Percentiles rank a stretch among this genome's conserved stretches.
These are phyloP conservation scores for Anagyrus pseudococci DNA, from an alignment of 2,888 invertebrate genomes.

Conservation along the genomic window DNA sequence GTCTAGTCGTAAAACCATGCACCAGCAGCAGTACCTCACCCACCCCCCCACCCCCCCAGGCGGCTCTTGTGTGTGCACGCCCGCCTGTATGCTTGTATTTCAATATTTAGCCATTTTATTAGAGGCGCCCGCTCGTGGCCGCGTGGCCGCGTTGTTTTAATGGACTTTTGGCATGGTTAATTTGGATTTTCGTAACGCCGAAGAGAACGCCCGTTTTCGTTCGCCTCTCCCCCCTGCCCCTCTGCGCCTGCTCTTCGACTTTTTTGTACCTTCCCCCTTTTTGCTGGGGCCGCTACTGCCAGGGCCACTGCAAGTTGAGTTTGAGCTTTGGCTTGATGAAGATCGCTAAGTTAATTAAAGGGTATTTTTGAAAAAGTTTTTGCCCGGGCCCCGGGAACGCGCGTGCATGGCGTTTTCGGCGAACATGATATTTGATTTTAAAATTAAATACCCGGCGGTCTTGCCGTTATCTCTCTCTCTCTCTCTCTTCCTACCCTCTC, in stretches of 20 bases:
- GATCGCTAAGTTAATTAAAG: constrained; percentile 34
- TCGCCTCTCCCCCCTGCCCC: neutral
- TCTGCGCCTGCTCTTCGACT: neutral
- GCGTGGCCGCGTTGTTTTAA: constrained; percentile 12
- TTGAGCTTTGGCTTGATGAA: constrained; percentile 15
- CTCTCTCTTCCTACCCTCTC: too few relatives aligned
- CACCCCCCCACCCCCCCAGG: neutral
- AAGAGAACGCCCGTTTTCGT: neutral
- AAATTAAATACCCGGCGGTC: too few relatives aligned
- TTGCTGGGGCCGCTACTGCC: constrained; percentile 6
- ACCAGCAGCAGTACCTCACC: too few relatives aligned
- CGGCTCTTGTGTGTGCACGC: neutral
- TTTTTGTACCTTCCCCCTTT: neutral
- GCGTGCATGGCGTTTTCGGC: too few relatives aligned
- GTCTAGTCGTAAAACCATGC: too few relatives aligned
- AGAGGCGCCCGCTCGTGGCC: constrained; percentile 2
- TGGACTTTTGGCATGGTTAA: constrained; percentile 21
- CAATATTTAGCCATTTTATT: constrained; percentile 29
- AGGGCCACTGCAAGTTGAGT: constrained; percentile 19
- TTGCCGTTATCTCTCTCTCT: too few relatives aligned
- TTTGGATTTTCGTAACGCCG: constrained; percentile 26
- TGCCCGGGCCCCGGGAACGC: neutral
- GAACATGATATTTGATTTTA: constrained; percentile 29
- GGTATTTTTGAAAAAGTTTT: constrained; percentile 8
- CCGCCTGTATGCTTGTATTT: neutral